Base-by-base conservation (phyloP, 1,140 invertebrate species). In the Lepidotrigona ventralis region DNA sequence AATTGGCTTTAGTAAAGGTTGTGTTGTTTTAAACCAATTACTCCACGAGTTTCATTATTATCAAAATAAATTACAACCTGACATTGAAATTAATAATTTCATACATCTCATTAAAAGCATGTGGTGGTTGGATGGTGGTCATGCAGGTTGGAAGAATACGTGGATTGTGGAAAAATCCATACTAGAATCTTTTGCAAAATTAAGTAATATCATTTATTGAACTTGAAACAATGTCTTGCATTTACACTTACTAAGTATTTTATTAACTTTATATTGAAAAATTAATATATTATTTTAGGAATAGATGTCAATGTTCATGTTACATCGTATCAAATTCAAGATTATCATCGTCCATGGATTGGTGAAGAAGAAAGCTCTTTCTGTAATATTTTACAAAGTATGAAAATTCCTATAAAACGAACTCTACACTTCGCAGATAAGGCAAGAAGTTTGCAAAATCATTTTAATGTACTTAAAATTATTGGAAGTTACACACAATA, bases 1-100 rank as follows among this genome's bases (percentile, higher is more conserved):
- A 79, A 95, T 98, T 85, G 98, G 97, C 2, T 98, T 98, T 92
- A 98, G 98, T 92, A 98, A 98, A 95, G 98, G 98, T 64, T 98
- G 97, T 94, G 97, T 98, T 68, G 98, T 98, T 77, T 95, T 98
- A 79, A 98, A 98, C 95, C 98, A 98, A 92, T 95, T 98, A 86
- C 95, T 98, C 56, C 97, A 98, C 91, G 98, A 98, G 92, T 96
- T 98, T 92, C 95, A 97, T 90, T 96, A 96, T 92, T 93, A 96
- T 33, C 95, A 96, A 92, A 96, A 95, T 0, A 95, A 96, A 11
- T 95, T 95, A 63, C 91, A 93, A 75, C 46, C 86, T 23, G 92
- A 95, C 81, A 72, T 91, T 66, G 90, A 92, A 21, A 90, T 96
- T 91, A 95, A 94, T 86, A 93, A 93, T 69, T 94, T 97, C 77